Percentiles rank a stretch among this genome's conserved stretches.
Conservation (phyloP, 2,113 vertebrate species). For the Sporophila hypoxantha region DNA sequence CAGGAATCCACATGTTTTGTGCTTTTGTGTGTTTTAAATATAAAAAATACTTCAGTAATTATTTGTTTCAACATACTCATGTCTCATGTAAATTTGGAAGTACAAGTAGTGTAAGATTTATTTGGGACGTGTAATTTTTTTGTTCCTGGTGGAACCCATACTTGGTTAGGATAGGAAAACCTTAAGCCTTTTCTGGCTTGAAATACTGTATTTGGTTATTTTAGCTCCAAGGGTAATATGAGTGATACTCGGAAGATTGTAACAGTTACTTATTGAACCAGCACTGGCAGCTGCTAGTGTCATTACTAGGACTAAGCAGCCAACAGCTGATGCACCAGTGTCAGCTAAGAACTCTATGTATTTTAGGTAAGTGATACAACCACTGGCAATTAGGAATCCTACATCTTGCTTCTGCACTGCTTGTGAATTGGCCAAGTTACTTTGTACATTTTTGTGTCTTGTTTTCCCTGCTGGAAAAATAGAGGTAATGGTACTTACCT, state of each 20-base stretch:
- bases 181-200: background rate
- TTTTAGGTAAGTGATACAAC: background rate
- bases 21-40: background rate
- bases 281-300: background rate
- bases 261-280: background rate
- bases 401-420: background rate
- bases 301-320: background rate
- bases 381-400: background rate
- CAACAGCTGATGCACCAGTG: background rate
- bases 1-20: background rate
- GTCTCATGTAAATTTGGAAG: background rate
- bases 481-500: background rate
- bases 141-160: background rate
- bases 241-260: background rate
- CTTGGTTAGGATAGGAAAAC: background rate
- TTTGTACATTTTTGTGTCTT: background rate
- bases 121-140: background rate
- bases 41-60: background rate
- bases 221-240: background rate
- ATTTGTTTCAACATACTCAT: background rate
- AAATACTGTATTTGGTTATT: background rate
- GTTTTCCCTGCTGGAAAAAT: background rate
- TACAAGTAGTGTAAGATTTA: background rate
- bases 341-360: background rate
- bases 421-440: background rate